Base-by-base conservation (phyloP, 92 coral and sea anemone genomes). In the Zoanthus sansibaricus region DNA sequence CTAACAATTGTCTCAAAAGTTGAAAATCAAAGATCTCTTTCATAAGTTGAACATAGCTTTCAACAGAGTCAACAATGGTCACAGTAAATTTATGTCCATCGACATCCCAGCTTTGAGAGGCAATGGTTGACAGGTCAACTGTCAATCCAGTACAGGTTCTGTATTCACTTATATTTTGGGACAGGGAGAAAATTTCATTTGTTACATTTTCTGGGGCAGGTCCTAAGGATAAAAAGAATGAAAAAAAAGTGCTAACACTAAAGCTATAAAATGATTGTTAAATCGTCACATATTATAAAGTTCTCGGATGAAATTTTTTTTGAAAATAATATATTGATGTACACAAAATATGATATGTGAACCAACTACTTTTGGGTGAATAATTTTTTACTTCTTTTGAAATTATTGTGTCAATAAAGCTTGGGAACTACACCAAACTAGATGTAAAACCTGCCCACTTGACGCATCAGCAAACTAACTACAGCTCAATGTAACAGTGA, bases 171-270 rank as follows among this genome's bases (percentile, higher is more conserved):
- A 97, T 93, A 9, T 71, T 82, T 73, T 90, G 86, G 32, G 98
- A 90, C 49, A 93, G 69, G 31, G 92, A 88, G 82, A 68, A 95
- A 33, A 97, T 97, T 70, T 95, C 88, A 72, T 92, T 92, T 1
- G 99, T 97, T 69, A 93, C 93, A n/a, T 79, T 93, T 77, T 97
- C 99, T 77, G 99, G 98, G 12, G 98, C 98, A 18, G 99, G 99
- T 54, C 98, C 99, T 97, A 51, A 21, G 44, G 62, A 20, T 12
- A 11, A 48, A 21, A 51, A 7, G 73, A 44, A 13, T 4, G 49
- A 10, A 14, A 15, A 70, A 13, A 7, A 5, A n/a, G 20, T 2
- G n/a, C 32, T 30, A 82, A 15, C 21, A 4, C 21, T 64, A 16
- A 7, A 1, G 49, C 31, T 48, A 13, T 15, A 46, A 21, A 7